phyloP scores from a whole-genome alignment of 2,113 vertebrate species.

The Cheirogaleus medius region DNA sequence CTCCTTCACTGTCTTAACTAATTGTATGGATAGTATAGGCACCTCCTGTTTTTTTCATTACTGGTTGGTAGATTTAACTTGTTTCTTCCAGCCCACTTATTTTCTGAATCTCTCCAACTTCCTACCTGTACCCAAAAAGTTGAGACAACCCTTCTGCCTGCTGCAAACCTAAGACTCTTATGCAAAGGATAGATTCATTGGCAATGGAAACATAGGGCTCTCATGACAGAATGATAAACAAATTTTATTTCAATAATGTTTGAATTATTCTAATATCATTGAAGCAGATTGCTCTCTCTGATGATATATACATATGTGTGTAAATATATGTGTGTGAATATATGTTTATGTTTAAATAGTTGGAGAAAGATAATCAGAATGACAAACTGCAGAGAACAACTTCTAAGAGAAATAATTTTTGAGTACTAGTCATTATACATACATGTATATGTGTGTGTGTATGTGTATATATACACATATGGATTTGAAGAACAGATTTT shows the following conservation, averaged over 20 bases:
- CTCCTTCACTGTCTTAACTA: not conserved
- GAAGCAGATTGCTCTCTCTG: not conserved
- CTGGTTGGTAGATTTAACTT: not conserved
- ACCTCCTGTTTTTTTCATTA: not conserved
- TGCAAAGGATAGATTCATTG: not conserved
- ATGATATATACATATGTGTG: not conserved
- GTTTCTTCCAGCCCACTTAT: not conserved
- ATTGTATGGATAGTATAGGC: not conserved
- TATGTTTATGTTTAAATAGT: not conserved
- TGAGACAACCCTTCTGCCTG: not conserved
- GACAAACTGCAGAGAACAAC: not conserved
- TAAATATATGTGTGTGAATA: not conserved
- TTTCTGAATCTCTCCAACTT: not conserved
- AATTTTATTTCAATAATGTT: not conserved
- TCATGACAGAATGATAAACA: not conserved
- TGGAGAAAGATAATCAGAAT: not conserved
- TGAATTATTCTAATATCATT: not conserved
- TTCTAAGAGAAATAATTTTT: constrained; percentile 17
- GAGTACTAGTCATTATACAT: not conserved
- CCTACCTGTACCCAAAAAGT: not conserved
- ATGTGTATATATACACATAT: not conserved
- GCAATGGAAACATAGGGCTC: not conserved
- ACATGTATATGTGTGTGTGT: too few species aligned
- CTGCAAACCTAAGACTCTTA: not conserved
- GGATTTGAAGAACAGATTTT: not conserved